phyloP scores from a whole-genome alignment of 2,113 vertebrate species.

The Salminus brasiliensis region DNA sequence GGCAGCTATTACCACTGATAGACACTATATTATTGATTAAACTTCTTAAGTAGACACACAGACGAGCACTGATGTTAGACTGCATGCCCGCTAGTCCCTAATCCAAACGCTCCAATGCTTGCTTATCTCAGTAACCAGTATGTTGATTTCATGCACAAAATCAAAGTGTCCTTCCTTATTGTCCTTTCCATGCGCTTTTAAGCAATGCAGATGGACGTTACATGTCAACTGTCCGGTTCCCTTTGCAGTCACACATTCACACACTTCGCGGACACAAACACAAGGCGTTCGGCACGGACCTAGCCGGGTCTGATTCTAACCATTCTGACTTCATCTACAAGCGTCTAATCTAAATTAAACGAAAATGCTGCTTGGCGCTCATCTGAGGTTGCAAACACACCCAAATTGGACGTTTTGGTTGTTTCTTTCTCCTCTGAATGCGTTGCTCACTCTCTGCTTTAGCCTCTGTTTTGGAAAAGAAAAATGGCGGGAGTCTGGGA shows the following conservation, averaged over 20 bases:
- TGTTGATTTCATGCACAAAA: background rate
- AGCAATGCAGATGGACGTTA: constrained; percentile 70
- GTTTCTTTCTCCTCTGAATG: constrained; percentile 73
- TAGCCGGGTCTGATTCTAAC: too few relatives aligned
- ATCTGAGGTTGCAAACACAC: background rate
- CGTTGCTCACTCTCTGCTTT: constrained; percentile 12
- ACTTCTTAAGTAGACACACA: too few relatives aligned
- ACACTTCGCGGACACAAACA: background rate
- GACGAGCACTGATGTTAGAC: too few relatives aligned
- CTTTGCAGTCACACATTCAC: background rate
- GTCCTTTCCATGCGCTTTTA: constrained; percentile 72
- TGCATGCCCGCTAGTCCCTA: background rate
- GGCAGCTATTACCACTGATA: constrained; percentile 26
- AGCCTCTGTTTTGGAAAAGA: background rate
- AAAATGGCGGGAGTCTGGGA: too few relatives aligned
- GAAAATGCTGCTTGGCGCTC: too few relatives aligned
- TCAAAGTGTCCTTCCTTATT: background rate
- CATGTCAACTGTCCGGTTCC: background rate
- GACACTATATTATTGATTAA: background rate
- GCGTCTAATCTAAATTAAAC: too few relatives aligned
- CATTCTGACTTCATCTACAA: too few relatives aligned
- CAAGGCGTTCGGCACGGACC: background rate
- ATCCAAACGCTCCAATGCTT: background rate
- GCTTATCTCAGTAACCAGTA: background rate
- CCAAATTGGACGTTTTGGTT: constrained; percentile 61